Percentiles rank a stretch among this genome's conserved stretches.
Conservation (phyloP, 2,888 invertebrate species). For the Mystacides longicornis region DNA sequence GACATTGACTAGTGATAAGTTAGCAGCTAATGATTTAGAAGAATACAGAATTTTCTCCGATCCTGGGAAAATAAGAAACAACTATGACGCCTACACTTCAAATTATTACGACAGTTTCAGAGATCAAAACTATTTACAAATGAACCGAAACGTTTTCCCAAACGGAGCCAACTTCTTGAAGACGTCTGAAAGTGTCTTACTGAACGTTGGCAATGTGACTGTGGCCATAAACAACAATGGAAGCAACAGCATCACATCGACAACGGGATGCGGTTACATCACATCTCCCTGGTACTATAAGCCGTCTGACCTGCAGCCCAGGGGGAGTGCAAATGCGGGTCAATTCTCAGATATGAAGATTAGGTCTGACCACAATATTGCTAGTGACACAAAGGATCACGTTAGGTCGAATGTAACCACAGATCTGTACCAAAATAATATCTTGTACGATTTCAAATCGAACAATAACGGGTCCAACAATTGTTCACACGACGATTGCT, state of each 20-base stretch:
- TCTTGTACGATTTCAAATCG: slow-evolving; percentile 29
- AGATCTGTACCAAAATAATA: slow-evolving; percentile 6
- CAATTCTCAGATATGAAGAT: slow-evolving; percentile 3
- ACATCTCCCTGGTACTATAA: slow-evolving; percentile 29
- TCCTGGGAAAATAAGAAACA: slow-evolving; percentile 32
- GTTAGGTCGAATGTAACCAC: slow-evolving; percentile 2
- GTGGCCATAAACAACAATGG: slow-evolving; percentile 67
- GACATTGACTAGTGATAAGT: slow-evolving; percentile 29
- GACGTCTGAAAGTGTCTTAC: slow-evolving; percentile 51
- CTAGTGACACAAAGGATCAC: slow-evolving; percentile 3
- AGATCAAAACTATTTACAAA: not conserved
- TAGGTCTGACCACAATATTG: slow-evolving; percentile 15
- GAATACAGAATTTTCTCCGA: slow-evolving; percentile 28
- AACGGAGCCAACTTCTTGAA: slow-evolving; percentile 46
- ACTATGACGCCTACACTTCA: slow-evolving; percentile 30
- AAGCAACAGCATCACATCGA: slow-evolving; percentile 62
- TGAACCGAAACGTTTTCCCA: slow-evolving; percentile 34
- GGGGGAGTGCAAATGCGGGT: not conserved
- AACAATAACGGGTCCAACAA: slow-evolving; percentile 3
- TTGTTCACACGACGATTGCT: slow-evolving; percentile 11
- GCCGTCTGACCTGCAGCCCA: slow-evolving; percentile 6
- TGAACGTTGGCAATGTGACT: slow-evolving; percentile 70
- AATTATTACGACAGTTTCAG: slow-evolving; percentile 37
- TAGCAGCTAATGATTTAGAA: slow-evolving; percentile 28
- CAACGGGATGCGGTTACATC: slow-evolving; percentile 47